phyloP scores from a whole-genome alignment of 1,140 invertebrate genomes.

The Formica exsecta region DNA sequence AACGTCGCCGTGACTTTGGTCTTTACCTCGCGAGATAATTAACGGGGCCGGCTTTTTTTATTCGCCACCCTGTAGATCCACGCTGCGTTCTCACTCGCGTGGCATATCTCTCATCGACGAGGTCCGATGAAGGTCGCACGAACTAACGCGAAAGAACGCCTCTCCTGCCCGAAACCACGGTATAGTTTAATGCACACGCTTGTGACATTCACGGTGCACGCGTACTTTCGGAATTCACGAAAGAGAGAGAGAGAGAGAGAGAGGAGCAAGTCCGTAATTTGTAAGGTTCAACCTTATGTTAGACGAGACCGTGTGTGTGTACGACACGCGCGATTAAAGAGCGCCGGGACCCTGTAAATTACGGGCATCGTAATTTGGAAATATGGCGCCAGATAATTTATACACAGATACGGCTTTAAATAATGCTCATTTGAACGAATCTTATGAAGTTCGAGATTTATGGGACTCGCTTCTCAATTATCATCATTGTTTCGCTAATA shows the following conservation, averaged over 20 bases:
- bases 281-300: not conserved
- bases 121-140: constrained; percentile 82
- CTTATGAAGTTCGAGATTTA: not conserved
- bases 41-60: constrained; percentile 65
- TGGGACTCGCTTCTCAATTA: not conserved
- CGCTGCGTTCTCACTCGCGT: constrained; percentile 75
- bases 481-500: not conserved
- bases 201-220: constrained; percentile 69
- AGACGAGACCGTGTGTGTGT: not conserved
- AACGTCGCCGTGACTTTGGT: not conserved
- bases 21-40: constrained; percentile 26
- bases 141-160: constrained; percentile 57
- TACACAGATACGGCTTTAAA: not conserved
- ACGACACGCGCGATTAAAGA: not conserved
- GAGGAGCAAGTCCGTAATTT: constrained; percentile 6
- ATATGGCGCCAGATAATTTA: constrained; percentile 28
- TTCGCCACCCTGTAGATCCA: constrained; percentile 72
- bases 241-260: too few relatives aligned
- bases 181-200: constrained; percentile 64
- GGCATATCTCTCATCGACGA: constrained; percentile 80
- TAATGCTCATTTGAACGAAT: not conserved
- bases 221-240: not conserved
- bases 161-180: constrained; percentile 59
- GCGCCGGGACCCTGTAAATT: not conserved
- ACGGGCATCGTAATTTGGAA: not conserved